These are phyloP conservation scores for Leuciscus idus DNA, from an alignment of 2,113 vertebrate species.

Conservation along the genomic window DNA sequence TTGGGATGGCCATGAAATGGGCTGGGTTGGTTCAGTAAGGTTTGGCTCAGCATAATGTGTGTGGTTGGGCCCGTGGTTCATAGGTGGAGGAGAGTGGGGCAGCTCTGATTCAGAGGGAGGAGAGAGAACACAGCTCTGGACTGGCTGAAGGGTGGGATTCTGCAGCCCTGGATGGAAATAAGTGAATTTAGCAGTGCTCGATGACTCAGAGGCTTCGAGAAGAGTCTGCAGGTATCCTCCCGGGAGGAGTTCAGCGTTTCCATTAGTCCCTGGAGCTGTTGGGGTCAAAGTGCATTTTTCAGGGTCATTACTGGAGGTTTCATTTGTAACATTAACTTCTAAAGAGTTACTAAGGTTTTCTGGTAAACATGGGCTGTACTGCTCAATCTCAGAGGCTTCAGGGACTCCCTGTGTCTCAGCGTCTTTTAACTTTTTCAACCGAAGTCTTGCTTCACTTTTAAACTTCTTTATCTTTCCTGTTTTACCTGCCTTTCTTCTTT, in stretches of 20 bases:
- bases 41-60: conserved; percentile 45
- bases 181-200: conserved; percentile 81
- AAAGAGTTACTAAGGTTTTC: conserved; percentile 58
- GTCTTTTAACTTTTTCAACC: conserved; percentile 91
- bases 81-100: conserved; percentile 89
- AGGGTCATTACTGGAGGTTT: conserved; percentile 39
- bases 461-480: conserved; percentile 95
- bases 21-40: conserved; percentile 39
- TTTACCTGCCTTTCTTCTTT: conserved; percentile 89
- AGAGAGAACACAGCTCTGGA: conserved; percentile 91
- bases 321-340: conserved; percentile 34
- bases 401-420: conserved; percentile 82
- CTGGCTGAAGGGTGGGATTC: conserved; percentile 82
- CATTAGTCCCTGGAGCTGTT: conserved; percentile 74
- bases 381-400: conserved; percentile 79
- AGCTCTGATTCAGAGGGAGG: conserved; percentile 92
- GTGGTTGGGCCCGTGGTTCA: conserved; percentile 75
- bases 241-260: conserved; percentile 90
- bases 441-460: conserved; percentile 96
- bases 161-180: conserved; percentile 87
- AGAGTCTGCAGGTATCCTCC: conserved; percentile 98
- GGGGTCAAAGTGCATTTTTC: conserved; percentile 60
- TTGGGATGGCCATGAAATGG: conserved; percentile 56
- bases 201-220: conserved; percentile 96
- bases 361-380: conserved; percentile 51